Evolutionary conservation across 1,140 invertebrate genomes (phyloP), one percentile per base, ranked within the genome.

Genomic region (Zophobas morio): DNA sequence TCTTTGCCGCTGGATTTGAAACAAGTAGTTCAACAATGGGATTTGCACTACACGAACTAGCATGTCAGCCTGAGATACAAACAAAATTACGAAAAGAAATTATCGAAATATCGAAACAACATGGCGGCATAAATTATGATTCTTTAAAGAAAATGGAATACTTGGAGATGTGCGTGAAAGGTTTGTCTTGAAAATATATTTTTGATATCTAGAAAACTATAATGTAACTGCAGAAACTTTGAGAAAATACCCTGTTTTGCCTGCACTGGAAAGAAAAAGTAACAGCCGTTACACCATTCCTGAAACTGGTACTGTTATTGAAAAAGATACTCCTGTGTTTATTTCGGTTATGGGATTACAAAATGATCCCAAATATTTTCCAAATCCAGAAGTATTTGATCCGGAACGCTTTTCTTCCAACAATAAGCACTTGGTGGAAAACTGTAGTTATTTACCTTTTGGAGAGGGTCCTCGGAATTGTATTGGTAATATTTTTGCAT

Each of bases 1-100:
- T 94, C 78, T 90, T 92, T 78, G 75, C 88, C 3, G 92, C 88
- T 66, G 92, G 92, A 1, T 93, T 90, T 79, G 92, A 93, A 82
- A 92, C 91, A 0, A 80, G 79, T 0, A 92, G 93, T 0, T 91
- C 90, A 2, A 89, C 91, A 0, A 90, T 96, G 70, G 85, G 90
- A 0, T 93, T 92, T 81, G 87, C 89, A 6, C 82, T 93, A 0
- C 90, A 93, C 80, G 90, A 93, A 81, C 83, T 96, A 53, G 90
- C 93, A 0, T 85, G 90, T 0, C 46, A 80, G 2, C 83, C 81
- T 1, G 40, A 75, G 5, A 81, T 91, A 3, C 92, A 84, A 72
- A 39, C 89, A 5, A 89, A 87, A 63, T 78, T 93, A 0, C 83
- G 88, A 46, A 53, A 86, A n/a, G 77, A 82, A 49, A 81, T 82